Conservation (phyloP, 35 echinoderm and acorn worm species). For the Strongylocentrotus purpuratus region DNA sequence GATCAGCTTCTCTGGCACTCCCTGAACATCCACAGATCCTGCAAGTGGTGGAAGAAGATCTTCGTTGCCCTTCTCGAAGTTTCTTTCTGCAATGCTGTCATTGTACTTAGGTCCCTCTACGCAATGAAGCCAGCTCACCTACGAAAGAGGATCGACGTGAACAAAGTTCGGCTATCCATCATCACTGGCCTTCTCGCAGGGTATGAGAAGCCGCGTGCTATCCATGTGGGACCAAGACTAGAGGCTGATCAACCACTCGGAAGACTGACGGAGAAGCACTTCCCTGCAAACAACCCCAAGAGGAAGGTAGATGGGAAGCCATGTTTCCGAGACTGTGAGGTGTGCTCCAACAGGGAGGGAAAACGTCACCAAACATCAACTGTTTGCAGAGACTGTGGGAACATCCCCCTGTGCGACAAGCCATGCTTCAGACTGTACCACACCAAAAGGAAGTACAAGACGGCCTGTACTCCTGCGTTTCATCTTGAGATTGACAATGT, state of each 20-base stretch:
- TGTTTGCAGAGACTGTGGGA: neutral
- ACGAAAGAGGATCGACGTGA: neutral
- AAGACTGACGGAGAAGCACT: neutral
- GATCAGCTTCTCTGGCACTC: constrained; percentile 61
- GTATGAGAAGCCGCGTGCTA: neutral
- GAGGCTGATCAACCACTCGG: neutral
- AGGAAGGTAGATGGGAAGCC: neutral
- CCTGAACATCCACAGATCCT: constrained; percentile 56
- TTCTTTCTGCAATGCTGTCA: constrained; percentile 38
- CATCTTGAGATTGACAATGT: neutral
- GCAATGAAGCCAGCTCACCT: neutral
- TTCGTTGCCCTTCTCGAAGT: constrained; percentile 51
- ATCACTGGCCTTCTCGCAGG: neutral
- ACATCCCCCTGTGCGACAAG: neutral
- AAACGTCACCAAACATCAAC: neutral
- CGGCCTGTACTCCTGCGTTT: neutral
- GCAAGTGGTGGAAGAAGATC: constrained; percentile 72
- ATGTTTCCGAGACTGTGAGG: neutral
- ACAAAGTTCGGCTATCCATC: neutral
- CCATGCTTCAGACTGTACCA: neutral
- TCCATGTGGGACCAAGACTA: neutral
- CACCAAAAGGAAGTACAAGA: neutral
- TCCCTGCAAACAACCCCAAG: neutral
- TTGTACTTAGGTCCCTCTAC: constrained; percentile 50
- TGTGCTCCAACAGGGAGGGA: neutral